Evolutionary conservation across 2,888 invertebrate species (phyloP).

Genomic region (Lamproptera curius): DNA sequence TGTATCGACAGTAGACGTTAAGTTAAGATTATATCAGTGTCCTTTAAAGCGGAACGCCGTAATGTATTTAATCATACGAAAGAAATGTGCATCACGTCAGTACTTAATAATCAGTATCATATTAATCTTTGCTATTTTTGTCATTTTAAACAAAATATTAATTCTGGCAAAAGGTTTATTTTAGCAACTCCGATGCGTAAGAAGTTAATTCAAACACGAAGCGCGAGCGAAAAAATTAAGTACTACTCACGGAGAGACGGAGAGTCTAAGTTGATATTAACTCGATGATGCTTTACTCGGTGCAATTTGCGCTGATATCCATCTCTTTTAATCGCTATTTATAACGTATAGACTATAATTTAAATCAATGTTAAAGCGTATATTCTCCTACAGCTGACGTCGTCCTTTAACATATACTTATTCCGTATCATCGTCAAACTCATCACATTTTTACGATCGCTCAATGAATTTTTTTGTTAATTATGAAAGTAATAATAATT

Average conservation of each 20-base stretch:
- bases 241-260: conserved; percentile 3
- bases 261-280: conserved; percentile 8
- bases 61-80: no score
- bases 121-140: no score
- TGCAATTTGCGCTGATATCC: conserved; percentile 31
- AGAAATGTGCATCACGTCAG: no score
- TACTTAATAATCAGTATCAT: no score
- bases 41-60: no score
- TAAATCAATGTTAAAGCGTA: conserved; percentile 5
- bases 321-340: conserved; percentile 26
- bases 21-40: no score
- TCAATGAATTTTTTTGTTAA: conserved; percentile 6
- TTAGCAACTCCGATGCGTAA: not conserved
- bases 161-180: no score
- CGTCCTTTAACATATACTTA: not conserved
- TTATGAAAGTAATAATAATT: conserved; percentile 54
- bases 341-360: conserved; percentile 8
- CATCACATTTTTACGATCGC: not conserved
- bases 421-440: not conserved
- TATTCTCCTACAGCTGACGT: not conserved
- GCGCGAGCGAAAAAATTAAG: conserved; percentile 5
- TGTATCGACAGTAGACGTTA: no score
- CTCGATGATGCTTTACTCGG: conserved; percentile 22
- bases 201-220: conserved; percentile 6
- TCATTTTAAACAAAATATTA: no score